A percentile compares a stretch with the other conserved stretches of the same genome.
Conservation (phyloP, 30 jellyfish, hydroid and myxozoan genomes). For the Sanderia malayensis region DNA sequence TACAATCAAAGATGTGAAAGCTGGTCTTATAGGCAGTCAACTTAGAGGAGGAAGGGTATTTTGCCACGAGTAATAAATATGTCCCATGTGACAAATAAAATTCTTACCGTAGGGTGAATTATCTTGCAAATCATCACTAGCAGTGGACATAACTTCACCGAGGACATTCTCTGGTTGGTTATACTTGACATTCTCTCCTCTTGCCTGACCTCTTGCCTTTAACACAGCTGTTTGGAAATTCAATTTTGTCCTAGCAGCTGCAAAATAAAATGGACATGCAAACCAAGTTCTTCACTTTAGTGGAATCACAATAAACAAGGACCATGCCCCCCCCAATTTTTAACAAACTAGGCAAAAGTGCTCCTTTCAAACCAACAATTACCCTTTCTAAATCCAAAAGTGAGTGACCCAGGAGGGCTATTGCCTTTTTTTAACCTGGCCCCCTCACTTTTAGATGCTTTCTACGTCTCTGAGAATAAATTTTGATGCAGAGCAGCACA, state of each 20-base stretch:
- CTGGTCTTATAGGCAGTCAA: too few species aligned
- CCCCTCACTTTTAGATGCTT: background rate
- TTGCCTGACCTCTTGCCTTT: conserved; percentile 95
- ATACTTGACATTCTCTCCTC: conserved; percentile 68
- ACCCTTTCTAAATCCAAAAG: background rate
- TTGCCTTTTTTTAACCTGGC: background rate
- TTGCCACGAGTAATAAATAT: too few species aligned
- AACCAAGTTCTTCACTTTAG: too few species aligned
- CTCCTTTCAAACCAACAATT: too few species aligned
- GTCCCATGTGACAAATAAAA: background rate
- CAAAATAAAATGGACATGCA: background rate
- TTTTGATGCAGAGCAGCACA: background rate
- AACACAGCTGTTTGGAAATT: conserved; percentile 80
- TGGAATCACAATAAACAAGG: too few species aligned
- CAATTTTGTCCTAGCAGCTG: conserved; percentile 93
- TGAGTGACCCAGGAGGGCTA: background rate
- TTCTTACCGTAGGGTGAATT: conserved; percentile 84
- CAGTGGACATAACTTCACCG: conserved; percentile 74
- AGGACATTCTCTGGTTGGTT: conserved; percentile 84
- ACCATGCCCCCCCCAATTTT: too few species aligned
- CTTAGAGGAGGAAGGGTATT: too few species aligned
- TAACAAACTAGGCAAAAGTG: too few species aligned
- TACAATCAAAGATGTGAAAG: too few species aligned
- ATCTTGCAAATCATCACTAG: conserved; percentile 68
- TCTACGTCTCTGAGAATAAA: background rate